Percentiles rank a stretch among this genome's conserved stretches.
Conservation (phyloP, 2,113 vertebrate genomes). For the Bagarius yarrelli region DNA sequence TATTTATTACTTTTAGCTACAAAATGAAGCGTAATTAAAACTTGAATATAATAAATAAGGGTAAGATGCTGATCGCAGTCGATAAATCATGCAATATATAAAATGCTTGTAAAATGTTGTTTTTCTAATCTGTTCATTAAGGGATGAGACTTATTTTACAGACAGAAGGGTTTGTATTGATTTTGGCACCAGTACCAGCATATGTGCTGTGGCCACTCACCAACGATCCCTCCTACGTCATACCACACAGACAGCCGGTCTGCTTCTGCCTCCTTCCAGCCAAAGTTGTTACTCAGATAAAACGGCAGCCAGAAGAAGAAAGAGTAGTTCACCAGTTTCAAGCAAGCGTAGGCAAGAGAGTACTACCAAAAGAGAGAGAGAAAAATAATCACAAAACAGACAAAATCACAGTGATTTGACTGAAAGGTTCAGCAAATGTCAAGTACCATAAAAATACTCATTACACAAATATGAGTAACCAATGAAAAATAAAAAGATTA, state of each 20-base stretch:
- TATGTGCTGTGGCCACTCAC: constrained; percentile 62
- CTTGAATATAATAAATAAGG: background rate
- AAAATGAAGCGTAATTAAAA: background rate
- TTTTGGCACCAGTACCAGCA: background rate
- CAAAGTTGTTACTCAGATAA: constrained; percentile 91
- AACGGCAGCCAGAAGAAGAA: constrained; percentile 99
- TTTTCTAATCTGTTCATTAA: background rate
- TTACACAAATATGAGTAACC: background rate
- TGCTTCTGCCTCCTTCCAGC: constrained; percentile 90
- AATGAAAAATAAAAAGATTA: background rate
- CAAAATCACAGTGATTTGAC: background rate
- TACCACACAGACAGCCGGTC: constrained; percentile 95
- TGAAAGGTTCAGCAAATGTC: background rate
- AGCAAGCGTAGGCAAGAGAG: constrained; percentile 89
- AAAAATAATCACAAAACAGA: background rate
- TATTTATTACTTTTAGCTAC: too few relatives aligned
- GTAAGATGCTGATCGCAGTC: background rate
- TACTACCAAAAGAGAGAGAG: constrained; percentile 71
- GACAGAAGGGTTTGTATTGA: background rate
- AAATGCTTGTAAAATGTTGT: background rate
- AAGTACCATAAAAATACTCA: background rate
- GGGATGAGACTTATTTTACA: background rate
- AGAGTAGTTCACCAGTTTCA: constrained; percentile 97
- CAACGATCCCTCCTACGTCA: constrained; percentile 92
- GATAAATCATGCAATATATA: background rate